These are phyloP conservation scores for Palaemon carinicauda DNA, from an alignment of 1,140 invertebrate genomes.

Conservation along the genomic window DNA sequence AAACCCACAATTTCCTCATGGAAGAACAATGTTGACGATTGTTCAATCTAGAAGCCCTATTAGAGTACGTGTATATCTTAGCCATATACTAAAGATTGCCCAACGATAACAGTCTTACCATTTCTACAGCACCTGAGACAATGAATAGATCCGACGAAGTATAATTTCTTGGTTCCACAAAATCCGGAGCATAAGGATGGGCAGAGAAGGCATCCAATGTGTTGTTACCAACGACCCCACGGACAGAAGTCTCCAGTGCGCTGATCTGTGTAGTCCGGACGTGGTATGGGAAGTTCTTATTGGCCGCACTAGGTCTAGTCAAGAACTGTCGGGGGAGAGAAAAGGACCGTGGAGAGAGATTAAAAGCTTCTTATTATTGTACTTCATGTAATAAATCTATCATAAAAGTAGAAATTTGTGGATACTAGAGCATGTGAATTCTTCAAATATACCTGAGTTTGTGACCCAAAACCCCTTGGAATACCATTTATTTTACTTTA, in stretches of 20 bases:
- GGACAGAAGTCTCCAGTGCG: slow-evolving; percentile 69
- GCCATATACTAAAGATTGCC: too few relatives aligned
- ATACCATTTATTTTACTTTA: too few relatives aligned
- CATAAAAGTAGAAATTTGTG: not conserved
- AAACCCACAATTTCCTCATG: too few relatives aligned
- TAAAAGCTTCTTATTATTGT: too few relatives aligned
- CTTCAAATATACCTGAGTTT: too few relatives aligned
- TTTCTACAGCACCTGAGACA: slow-evolving; percentile 55
- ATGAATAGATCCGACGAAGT: slow-evolving; percentile 50
- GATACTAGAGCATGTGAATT: too few relatives aligned
- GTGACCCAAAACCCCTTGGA: too few relatives aligned
- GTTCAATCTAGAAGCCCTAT: too few relatives aligned
- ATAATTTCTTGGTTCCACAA: slow-evolving; percentile 35
- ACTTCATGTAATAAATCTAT: not conserved
- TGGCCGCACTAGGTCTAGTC: slow-evolving; percentile 81
- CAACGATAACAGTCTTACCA: slow-evolving; percentile 44
- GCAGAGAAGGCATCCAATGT: slow-evolving; percentile 72
- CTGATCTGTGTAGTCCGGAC: slow-evolving; percentile 82
- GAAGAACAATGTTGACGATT: too few relatives aligned
- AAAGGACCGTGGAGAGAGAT: not conserved
- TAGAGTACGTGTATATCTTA: too few relatives aligned
- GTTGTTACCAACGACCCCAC: slow-evolving; percentile 66
- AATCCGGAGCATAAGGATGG: slow-evolving; percentile 71
- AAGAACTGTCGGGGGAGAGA: slow-evolving; percentile 70
- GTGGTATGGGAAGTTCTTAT: slow-evolving; percentile 88